Evolutionary conservation across 1,140 invertebrate species (phyloP).

Genomic region (Glossosoma conforme): DNA sequence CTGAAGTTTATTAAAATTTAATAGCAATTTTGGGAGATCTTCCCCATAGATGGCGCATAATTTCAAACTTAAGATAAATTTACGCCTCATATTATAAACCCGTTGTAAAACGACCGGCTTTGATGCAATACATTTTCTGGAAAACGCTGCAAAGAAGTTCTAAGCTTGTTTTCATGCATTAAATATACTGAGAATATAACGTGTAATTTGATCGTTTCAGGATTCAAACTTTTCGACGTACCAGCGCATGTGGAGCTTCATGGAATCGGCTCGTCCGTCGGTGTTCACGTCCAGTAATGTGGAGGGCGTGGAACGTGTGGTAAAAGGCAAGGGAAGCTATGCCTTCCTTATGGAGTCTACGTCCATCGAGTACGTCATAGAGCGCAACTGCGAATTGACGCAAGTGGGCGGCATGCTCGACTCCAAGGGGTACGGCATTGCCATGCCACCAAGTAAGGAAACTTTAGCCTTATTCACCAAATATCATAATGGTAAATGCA

Average conservation of each 20-base stretch:
- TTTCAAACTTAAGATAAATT: too few species aligned
- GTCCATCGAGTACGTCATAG: slow-evolving; percentile 86
- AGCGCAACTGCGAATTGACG: slow-evolving; percentile 84
- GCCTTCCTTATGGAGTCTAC: slow-evolving; percentile 93
- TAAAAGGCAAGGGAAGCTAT: slow-evolving; percentile 79
- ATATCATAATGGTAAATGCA: too few species aligned
- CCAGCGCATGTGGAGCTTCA: slow-evolving; percentile 89
- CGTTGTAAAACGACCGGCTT: too few species aligned
- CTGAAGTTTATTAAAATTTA: too few species aligned
- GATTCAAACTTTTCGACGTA: slow-evolving; percentile 90
- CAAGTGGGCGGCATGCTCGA: slow-evolving; percentile 87
- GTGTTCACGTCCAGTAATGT: slow-evolving; percentile 82
- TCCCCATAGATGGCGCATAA: too few species aligned
- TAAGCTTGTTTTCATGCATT: background rate
- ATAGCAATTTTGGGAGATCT: too few species aligned
- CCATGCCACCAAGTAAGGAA: slow-evolving; percentile 88
- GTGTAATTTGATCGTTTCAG: slow-evolving; percentile 43
- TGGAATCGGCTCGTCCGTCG: slow-evolving; percentile 79
- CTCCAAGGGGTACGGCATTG: slow-evolving; percentile 90
- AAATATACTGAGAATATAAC: background rate
- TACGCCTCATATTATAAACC: too few species aligned
- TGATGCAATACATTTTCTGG: too few species aligned
- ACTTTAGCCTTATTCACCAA: too few species aligned
- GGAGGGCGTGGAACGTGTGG: slow-evolving; percentile 80
- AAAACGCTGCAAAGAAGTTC: too few species aligned